Conservation (phyloP, 2,113 vertebrate species). For the Corythornis vintsioides region DNA sequence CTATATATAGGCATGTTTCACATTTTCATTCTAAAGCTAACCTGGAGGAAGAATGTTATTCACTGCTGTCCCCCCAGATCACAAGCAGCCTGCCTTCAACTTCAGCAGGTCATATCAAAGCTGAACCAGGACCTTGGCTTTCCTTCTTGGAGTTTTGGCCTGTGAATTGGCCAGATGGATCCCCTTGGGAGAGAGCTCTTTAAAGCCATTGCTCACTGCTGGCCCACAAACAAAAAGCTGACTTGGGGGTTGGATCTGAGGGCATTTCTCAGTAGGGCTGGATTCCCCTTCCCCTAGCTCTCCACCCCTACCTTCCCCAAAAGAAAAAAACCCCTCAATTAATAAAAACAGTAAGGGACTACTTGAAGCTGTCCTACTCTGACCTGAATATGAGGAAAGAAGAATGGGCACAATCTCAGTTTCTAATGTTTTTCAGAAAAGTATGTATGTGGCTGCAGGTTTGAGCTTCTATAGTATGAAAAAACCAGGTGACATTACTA, state of each 20-base stretch:
- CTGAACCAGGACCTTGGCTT: background rate
- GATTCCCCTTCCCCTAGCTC: background rate
- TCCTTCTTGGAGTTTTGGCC: background rate
- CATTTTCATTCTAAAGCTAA: background rate
- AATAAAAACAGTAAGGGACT: background rate
- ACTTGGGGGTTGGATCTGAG: background rate
- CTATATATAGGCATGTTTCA: background rate
- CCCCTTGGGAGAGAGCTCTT: background rate
- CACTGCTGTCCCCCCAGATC: background rate
- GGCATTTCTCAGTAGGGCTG: background rate
- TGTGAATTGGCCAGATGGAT: background rate
- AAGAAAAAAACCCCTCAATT: background rate
- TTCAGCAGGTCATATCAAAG: background rate
- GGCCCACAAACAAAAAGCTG: background rate
- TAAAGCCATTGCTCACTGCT: background rate
- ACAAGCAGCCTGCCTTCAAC: background rate
- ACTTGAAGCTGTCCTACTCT: background rate
- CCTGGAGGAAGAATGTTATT: background rate
- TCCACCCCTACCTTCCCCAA: background rate
- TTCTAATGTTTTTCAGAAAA: background rate
- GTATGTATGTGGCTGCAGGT: background rate
- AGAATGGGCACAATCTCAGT: background rate
- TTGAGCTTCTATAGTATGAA: background rate
- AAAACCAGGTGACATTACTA: background rate
- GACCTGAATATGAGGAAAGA: background rate